Evolutionary conservation across 2,113 vertebrate genomes (phyloP).

Genomic region (Macroglossus sobrinus): DNA sequence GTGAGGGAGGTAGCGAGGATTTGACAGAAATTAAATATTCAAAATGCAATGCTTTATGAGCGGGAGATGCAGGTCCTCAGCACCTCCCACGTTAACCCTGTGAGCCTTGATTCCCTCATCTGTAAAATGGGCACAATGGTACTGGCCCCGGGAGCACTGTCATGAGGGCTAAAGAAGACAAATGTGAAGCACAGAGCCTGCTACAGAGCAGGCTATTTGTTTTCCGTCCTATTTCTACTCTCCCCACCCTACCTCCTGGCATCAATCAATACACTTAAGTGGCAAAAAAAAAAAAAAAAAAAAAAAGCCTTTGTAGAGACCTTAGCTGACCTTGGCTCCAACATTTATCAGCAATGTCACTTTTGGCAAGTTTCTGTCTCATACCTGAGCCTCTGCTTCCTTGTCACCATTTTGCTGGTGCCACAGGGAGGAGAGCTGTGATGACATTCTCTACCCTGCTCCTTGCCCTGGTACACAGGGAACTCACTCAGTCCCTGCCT

Average conservation of each 20-base stretch:
- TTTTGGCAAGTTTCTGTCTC: background rate
- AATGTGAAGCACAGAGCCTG: background rate
- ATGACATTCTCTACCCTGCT: background rate
- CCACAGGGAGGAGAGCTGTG: background rate
- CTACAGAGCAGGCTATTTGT: background rate
- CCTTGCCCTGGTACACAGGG: background rate
- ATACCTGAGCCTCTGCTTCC: background rate
- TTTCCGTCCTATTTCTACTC: background rate
- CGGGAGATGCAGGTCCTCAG: background rate
- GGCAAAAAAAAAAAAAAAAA: background rate
- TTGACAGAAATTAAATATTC: background rate
- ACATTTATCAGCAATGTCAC: background rate
- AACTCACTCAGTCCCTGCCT: rapidly evolving
- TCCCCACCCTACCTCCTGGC: background rate
- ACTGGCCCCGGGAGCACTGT: background rate
- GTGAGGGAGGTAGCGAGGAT: background rate
- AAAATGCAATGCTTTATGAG: background rate
- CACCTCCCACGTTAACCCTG: background rate
- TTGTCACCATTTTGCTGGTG: rapidly evolving
- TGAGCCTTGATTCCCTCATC: background rate
- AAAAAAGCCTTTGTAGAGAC: background rate
- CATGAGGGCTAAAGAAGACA: background rate
- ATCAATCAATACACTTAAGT: background rate
- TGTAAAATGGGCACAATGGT: background rate
- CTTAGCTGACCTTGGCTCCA: background rate